Base-by-base conservation (phyloP, 2,113 vertebrate species). In the Turdus rufiventris region DNA sequence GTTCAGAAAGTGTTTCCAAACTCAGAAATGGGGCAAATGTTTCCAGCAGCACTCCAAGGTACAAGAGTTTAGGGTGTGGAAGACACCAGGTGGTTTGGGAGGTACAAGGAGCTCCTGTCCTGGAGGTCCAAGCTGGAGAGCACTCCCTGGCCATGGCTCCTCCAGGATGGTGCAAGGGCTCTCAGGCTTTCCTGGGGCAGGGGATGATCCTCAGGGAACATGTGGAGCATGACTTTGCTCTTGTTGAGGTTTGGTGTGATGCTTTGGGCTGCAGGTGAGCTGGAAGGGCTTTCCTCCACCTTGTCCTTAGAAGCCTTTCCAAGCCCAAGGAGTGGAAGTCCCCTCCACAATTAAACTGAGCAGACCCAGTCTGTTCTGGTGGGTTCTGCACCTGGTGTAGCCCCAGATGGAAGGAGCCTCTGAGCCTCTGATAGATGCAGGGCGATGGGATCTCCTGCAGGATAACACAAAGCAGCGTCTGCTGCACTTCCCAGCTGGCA, bases 21-120 rank as follows among this genome's bases (percentile, higher is more conserved):
- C 54, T 53, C 7, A 0, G 28, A 65, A 48, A 25, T 0, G 1
- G 18, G 40, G 17, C 8, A 51, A 1, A 28, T 68, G 9, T 38
- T 92, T 73, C 42, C 54, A 61, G 33, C 43, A 47, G 23, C 2
- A 1, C 43, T 18, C 36, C 6, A 5, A 20, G 48, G 31, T 23
- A 3, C 7, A 3, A 23, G 57, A 34, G 21, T 47, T 78, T 10
- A 14, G 14, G 12, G 13, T 57, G 21, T 62, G 4, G 54, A 33
- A 43, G 62, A 18, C 36, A 42, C 40, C 53, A 21, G 20, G 45
- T 67, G 45, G 8, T 58, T 61, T 31, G 36, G 50, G 92, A 47
- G 71, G 6, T 13, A 34, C 53, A 18, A 12, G 28, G 24, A 2
- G 3, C 26, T 75, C 26, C 2, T 0, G 1, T 14, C 31, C 23